Conservation (phyloP, 2,797 vertebrate species). For the Hephaestus fuliginosus region DNA sequence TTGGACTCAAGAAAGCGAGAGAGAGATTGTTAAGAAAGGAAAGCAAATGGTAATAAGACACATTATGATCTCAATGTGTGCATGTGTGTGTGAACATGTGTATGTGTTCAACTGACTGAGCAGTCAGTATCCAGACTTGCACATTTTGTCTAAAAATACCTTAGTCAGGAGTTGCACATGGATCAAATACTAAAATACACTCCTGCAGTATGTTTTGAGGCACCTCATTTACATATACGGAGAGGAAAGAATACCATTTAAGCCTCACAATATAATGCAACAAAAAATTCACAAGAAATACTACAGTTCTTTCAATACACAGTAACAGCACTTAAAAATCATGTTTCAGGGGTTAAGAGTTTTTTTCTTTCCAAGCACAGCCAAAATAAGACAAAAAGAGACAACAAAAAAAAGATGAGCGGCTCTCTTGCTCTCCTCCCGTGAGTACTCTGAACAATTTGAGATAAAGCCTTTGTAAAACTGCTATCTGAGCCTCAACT, state of each 20-base stretch:
- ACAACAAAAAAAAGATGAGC: neutral
- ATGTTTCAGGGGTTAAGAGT: neutral
- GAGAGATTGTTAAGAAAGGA: neutral
- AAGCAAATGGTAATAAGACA: neutral
- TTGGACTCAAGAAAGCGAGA: conserved; percentile 1
- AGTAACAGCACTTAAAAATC: neutral
- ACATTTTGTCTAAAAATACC: conserved; percentile 4
- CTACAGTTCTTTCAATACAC: neutral
- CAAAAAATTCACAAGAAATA: neutral
- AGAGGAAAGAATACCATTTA: neutral
- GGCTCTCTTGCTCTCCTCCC: neutral
- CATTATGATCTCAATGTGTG: neutral
- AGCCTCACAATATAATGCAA: neutral
- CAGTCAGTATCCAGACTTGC: neutral
- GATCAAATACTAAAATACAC: neutral
- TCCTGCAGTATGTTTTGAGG: neutral
- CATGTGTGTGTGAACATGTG: neutral
- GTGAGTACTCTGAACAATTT: conserved; percentile 17
- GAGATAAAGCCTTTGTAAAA: conserved; percentile 39
- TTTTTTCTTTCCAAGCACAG: neutral
- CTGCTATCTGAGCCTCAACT: conserved; percentile 13
- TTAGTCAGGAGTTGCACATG: neutral
- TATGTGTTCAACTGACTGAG: neutral
- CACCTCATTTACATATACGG: neutral
- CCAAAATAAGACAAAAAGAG: neutral